Percentiles rank a stretch among this genome's conserved stretches.
Evolutionary conservation across 1,140 invertebrate genomes (phyloP).

Genomic region (Drosophila asahinai): DNA sequence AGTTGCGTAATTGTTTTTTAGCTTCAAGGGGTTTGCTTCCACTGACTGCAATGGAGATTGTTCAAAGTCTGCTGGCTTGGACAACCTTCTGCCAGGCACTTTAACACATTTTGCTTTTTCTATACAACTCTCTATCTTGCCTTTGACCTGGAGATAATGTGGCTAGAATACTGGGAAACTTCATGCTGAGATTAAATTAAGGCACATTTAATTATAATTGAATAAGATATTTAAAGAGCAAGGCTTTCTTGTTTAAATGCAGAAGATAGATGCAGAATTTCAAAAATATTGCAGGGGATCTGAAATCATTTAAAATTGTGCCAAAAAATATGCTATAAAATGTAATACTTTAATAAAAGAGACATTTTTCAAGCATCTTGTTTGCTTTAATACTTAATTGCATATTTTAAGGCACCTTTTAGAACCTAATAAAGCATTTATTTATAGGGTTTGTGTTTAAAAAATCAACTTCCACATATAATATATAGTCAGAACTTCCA

Average conservation of each 20-base stretch:
- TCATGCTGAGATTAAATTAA: background rate
- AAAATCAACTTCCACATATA: no score
- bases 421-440: no score
- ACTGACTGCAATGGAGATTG: background rate
- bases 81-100: constrained; percentile 27
- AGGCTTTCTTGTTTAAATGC: background rate
- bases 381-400: no score
- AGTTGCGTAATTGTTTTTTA: constrained; percentile 71
- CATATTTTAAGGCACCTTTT: no score
- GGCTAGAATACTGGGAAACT: background rate
- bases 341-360: no score
- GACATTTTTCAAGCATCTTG: no score
- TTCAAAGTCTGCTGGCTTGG: background rate
- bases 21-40: constrained; percentile 24
- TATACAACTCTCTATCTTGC: constrained; percentile 1
- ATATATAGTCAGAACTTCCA: background rate
- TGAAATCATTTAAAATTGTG: no score
- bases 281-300: no score
- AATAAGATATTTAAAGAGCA: background rate
- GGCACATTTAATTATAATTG: background rate
- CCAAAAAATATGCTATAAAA: no score
- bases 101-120: constrained; percentile 26
- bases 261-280: background rate
- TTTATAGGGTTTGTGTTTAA: no score
- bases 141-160: background rate